phyloP scores from a whole-genome alignment of 2,888 invertebrate species.

The Epinotia nisella region DNA sequence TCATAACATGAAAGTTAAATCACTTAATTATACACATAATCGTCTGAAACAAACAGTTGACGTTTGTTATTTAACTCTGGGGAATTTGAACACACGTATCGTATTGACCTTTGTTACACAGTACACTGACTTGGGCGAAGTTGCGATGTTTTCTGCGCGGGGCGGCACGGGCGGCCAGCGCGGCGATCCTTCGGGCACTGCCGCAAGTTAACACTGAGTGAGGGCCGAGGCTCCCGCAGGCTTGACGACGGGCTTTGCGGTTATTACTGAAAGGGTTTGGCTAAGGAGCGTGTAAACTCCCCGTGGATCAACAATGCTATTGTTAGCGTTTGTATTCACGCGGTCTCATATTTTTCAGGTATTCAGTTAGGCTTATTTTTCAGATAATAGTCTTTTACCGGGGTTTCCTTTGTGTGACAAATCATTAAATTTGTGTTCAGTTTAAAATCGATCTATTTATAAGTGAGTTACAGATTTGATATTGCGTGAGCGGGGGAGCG shows the following conservation, averaged over 20 bases:
- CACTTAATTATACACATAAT: slow-evolving; percentile 16
- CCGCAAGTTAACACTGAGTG: slow-evolving; percentile 48
- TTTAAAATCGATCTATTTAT: background rate
- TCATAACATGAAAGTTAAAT: slow-evolving; percentile 20
- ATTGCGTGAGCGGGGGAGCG: too few relatives aligned
- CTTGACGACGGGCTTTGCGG: slow-evolving; percentile 63
- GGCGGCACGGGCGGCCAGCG: slow-evolving; percentile 52
- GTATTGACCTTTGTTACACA: slow-evolving; percentile 31
- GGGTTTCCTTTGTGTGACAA: background rate
- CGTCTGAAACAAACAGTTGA: background rate
- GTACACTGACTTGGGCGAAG: slow-evolving; percentile 34
- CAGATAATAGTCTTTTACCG: background rate
- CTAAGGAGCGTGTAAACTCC: slow-evolving; percentile 52
- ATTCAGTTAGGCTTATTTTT: slow-evolving; percentile 8
- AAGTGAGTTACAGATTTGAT: background rate
- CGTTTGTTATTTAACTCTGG: background rate
- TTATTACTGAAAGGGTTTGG: slow-evolving; percentile 62
- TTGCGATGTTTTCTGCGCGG: slow-evolving; percentile 40
- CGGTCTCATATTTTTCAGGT: slow-evolving; percentile 20
- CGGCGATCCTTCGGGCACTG: slow-evolving; percentile 54
- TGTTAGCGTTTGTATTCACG: slow-evolving; percentile 19
- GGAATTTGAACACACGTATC: slow-evolving; percentile 28
- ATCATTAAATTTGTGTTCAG: background rate
- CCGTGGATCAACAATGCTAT: slow-evolving; percentile 44
- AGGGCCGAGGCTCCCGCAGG: slow-evolving; percentile 52